Base-by-base conservation (phyloP, 2,113 vertebrate species). In the Lagopus muta region DNA sequence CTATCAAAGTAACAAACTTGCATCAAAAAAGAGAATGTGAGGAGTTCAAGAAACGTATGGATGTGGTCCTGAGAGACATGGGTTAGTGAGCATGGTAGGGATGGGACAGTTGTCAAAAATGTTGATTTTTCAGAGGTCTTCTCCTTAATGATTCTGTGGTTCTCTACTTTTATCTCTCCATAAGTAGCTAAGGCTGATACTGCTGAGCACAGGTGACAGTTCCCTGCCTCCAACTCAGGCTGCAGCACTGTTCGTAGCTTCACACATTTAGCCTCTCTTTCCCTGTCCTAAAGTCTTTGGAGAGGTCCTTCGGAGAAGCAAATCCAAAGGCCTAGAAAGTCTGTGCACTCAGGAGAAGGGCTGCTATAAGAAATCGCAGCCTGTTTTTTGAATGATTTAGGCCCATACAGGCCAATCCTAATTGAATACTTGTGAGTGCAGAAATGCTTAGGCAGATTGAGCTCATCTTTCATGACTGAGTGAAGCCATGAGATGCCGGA, bases 391-490 rank as follows among this genome's bases (percentile, higher is more conserved):
- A 70, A 40, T 8, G 57, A 21, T 20, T 67, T 67, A 71, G 77
- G 50, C 17, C 17, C 14, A 25, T 43, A 14, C 17, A n/a, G 65
- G 42, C 14, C 25, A 18, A 0, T 27, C 7, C 1, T 20, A 43
- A 47, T 48, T 34, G 43, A 54, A 34, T 45, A 25, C 10, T 34
- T 48, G 47, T 30, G 70, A 4, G 3, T 32, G 13, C 22, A 81
- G 69, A 91, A 83, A 81, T 54, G 10, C 45, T 27, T 1, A 27
- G 36, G 55, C 25, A 61, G 25, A 5, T 32, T 65, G 58, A 25
- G 22, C 5, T 34, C 1, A 0, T 47, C 45, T 55, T 62, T 62
- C 32, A 28, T 0, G 5, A 42, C 15, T 17, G 10, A 45, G 15
- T 84, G 60, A 57, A 86, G 55, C 19, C 25, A 22, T 48, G 69